These are phyloP conservation scores for Baryphthengus martii DNA, from an alignment of 2,113 vertebrate species.

Conservation along the genomic window DNA sequence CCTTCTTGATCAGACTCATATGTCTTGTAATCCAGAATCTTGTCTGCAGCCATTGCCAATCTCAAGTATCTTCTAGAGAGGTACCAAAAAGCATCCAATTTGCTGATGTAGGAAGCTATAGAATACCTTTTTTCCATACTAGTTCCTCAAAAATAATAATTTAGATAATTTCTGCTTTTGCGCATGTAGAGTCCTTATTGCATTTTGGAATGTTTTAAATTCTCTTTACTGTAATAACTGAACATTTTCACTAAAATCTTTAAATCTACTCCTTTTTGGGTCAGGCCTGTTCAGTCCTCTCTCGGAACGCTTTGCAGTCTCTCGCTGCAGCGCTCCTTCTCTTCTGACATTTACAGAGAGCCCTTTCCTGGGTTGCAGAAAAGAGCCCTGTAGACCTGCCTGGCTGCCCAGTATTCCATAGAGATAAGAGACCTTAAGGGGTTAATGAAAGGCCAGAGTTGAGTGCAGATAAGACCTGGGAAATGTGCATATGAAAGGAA, in stretches of 20 bases:
- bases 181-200: neutral
- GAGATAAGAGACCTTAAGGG: neutral
- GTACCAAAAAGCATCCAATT: neutral
- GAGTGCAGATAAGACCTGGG: neutral
- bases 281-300: neutral
- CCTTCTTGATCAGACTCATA: neutral
- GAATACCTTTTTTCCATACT: neutral
- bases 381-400: neutral
- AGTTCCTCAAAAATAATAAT: neutral
- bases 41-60: neutral
- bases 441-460: neutral
- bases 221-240: neutral
- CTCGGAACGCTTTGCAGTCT: neutral
- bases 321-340: neutral
- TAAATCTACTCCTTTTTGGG: neutral
- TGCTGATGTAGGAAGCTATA: neutral
- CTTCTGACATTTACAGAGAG: neutral
- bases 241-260: neutral
- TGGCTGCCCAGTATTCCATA: neutral
- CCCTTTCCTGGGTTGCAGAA: neutral
- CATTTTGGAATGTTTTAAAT: neutral
- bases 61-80: neutral
- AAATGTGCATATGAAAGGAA: neutral
- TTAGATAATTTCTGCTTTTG: neutral
- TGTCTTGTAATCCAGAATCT: neutral